These are phyloP conservation scores for Danionella dracula DNA, from an alignment of 2,797 vertebrate genomes.

Conservation along the genomic window DNA sequence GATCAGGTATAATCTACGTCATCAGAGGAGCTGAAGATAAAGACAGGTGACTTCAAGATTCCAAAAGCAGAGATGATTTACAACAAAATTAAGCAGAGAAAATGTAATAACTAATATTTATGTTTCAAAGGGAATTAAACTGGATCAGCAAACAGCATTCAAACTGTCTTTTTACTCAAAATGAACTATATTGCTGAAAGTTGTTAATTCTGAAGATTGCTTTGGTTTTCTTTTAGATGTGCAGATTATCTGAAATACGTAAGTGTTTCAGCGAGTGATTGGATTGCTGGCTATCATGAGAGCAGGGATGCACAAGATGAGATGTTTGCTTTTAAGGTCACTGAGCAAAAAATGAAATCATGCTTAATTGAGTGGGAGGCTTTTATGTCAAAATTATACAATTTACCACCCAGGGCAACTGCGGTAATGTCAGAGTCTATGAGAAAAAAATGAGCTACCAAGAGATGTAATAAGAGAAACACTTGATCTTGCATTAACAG, in stretches of 20 bases:
- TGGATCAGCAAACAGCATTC: too few relatives aligned
- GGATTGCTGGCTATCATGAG: not conserved
- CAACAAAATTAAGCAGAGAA: too few relatives aligned
- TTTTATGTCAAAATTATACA: not conserved
- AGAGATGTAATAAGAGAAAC: not conserved
- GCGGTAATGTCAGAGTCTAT: not conserved
- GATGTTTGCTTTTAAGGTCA: slow-evolving; percentile 18
- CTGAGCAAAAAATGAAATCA: slow-evolving; percentile 12
- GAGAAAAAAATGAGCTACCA: not conserved
- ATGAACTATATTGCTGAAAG: too few relatives aligned
- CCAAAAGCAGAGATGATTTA: too few relatives aligned
- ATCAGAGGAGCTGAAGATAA: too few relatives aligned
- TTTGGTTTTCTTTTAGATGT: not conserved
- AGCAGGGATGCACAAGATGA: not conserved
- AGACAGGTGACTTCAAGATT: too few relatives aligned
- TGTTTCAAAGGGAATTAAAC: too few relatives aligned
- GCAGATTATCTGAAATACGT: not conserved
- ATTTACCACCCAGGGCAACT: not conserved
- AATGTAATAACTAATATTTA: too few relatives aligned
- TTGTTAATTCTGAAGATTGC: too few relatives aligned
- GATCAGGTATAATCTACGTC: too few relatives aligned
- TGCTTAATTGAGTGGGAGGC: not conserved
- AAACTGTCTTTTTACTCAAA: too few relatives aligned
- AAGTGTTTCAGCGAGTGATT: not conserved
- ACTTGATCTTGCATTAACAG: not conserved